Evolutionary conservation across 2,888 invertebrate species (phyloP), one percentile per base, ranked within the genome.

Genomic region (Limnephilus marmoratus): DNA sequence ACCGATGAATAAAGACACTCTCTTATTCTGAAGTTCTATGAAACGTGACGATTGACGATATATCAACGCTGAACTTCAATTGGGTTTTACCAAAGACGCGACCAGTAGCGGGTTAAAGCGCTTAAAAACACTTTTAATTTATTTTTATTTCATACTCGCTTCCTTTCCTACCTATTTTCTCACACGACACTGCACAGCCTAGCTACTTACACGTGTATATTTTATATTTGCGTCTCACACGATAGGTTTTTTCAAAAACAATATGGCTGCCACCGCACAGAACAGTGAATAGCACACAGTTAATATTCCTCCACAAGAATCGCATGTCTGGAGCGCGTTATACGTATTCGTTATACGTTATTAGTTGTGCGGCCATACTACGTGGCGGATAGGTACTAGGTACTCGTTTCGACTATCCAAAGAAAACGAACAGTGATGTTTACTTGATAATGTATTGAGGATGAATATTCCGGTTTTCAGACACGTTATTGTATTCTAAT

Each of bases 261-360:
- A 93, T 92, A 93, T 93, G 93, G 93, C 92, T 90, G 91, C 93
- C 91, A 91, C 92, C 92, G 91, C 91, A 92, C 85, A 92, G 91
- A 93, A 93, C 91, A 93, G 82, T 91, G 91, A 93, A 93, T 93
- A 93, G 92, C 91, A 92, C 90, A 91, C 92, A 83, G 93, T 91
- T 91, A 92, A 93, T 92, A 92, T 92, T 92, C 68, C 81, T 68
- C 90, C 81, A 86, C 41, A 86, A 92, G 92, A 93, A 93, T 93
- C 92, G 93, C 93, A 93, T 93, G 93, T 93, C 89, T 90, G 68
- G 90, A 45, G 92, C 83, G 91, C 93, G 92, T 93, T 92, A 68
- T 68, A 68, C 68, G 68, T 68, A 68, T 68, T 68, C 68, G 68
- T 68, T 68, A 68, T 68, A n/a, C 68, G 68, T 53, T 53, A 53